phyloP scores from a whole-genome alignment of 2,888 invertebrate genomes.

The Octonoba sinensis region DNA sequence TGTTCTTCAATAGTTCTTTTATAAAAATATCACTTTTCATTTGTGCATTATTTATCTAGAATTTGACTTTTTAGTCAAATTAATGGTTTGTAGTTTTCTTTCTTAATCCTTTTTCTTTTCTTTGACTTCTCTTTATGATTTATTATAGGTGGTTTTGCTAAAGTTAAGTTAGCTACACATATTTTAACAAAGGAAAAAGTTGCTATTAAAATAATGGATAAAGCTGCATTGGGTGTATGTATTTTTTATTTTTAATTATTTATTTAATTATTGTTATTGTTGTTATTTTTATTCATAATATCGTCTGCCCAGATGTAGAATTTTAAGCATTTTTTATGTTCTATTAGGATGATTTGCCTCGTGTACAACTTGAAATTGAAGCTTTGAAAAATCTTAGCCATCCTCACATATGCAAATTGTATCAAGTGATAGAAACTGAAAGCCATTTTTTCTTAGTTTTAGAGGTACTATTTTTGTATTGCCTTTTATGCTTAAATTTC shows the following conservation, averaged over 20 bases:
- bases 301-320: not conserved
- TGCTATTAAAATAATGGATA: constrained; percentile 87
- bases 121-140: not conserved
- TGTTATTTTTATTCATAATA: not conserved
- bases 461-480: constrained; percentile 74
- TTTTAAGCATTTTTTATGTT: constrained; percentile 8
- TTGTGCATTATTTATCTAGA: no score
- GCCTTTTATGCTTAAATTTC: not conserved
- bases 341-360: constrained; percentile 79
- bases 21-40: no score
- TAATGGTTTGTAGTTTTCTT: not conserved
- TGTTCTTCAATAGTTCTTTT: not conserved
- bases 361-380: constrained; percentile 81
- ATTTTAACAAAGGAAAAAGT: constrained; percentile 84
- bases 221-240: constrained; percentile 78
- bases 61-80: no score
- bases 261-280: not conserved
- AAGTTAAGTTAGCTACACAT: constrained; percentile 84
- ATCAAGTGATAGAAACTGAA: constrained; percentile 83
- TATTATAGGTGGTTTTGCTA: constrained; percentile 81
- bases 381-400: constrained; percentile 81
- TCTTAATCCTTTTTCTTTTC: no score
- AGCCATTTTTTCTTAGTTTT: constrained; percentile 82
- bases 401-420: constrained; percentile 82
- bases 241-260: constrained; percentile 66